A percentile compares a stretch with the other conserved stretches of the same genome.
Evolutionary conservation across 2,888 invertebrate genomes (phyloP).

Genomic region (Onchidella celtica): DNA sequence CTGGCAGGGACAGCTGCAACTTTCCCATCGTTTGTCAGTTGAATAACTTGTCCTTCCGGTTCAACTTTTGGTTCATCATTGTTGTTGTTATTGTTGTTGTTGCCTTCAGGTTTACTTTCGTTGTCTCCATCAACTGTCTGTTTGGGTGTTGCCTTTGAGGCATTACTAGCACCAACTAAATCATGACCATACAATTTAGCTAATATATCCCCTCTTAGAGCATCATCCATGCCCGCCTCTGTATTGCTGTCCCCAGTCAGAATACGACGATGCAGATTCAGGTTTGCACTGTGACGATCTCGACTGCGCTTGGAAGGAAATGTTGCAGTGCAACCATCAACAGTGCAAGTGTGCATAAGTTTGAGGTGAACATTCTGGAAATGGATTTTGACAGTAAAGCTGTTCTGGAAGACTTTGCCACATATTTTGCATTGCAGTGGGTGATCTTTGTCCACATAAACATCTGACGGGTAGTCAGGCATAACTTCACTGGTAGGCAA

Average conservation of each 20-base stretch:
- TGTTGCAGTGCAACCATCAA: conserved; percentile 96
- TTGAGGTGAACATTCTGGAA: conserved; percentile 97
- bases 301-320: conserved; percentile 95
- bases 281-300: conserved; percentile 94
- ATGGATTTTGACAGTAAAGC: conserved; percentile 95
- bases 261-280: conserved; percentile 93
- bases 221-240: conserved; percentile 52
- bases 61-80: neutral
- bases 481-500: conserved; percentile 48
- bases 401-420: conserved; percentile 95
- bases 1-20: neutral
- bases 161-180: conserved; percentile 31
- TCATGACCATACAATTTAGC: conserved; percentile 56
- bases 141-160: neutral
- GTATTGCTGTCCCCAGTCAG: conserved; percentile 79
- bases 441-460: conserved; percentile 95
- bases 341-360: conserved; percentile 95
- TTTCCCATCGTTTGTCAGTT: conserved; percentile 26
- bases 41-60: neutral
- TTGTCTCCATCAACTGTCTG: neutral
- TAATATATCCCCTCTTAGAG: conserved; percentile 55
- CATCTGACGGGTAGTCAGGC: conserved; percentile 82
- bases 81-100: conserved; percentile 43
- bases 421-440: conserved; percentile 95
- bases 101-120: conserved; percentile 25